phyloP scores from a whole-genome alignment of 1,140 invertebrate genomes.

The Scaptodrosophila lebanonensis region DNA sequence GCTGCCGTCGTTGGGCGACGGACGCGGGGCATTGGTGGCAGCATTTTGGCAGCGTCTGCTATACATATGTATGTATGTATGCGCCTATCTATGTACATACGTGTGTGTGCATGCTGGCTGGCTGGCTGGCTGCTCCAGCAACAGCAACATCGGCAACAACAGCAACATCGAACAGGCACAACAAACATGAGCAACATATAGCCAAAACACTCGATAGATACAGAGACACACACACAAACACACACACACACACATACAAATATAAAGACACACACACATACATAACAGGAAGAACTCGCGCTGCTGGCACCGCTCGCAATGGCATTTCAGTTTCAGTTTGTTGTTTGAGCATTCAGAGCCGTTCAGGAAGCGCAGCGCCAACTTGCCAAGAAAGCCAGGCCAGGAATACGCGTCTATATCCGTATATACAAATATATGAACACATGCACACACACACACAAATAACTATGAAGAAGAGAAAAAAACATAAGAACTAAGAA shows the following conservation, averaged over 20 bases:
- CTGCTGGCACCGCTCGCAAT: conserved; percentile 20
- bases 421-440: background rate
- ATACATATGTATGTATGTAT: conserved; percentile 51
- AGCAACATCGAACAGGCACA: conserved; percentile 40
- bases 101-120: too few relatives aligned
- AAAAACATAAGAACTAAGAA: too few relatives aligned
- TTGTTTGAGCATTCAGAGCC: conserved; percentile 52
- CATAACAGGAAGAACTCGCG: conserved; percentile 17
- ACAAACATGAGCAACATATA: conserved; percentile 65
- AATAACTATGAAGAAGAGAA: too few relatives aligned
- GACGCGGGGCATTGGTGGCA: conserved; percentile 20
- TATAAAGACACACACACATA: conserved; percentile 20
- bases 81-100: too few relatives aligned
- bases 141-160: conserved; percentile 29
- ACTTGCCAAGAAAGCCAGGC: conserved; percentile 48
- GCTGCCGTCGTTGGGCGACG: too few relatives aligned
- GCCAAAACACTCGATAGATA: conserved; percentile 72
- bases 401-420: too few relatives aligned
- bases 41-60: conserved; percentile 41
- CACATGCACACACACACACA: conserved; percentile 12
- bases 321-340: conserved; percentile 46
- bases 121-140: background rate
- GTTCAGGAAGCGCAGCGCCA: conserved; percentile 64
- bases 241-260: conserved; percentile 5
- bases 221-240: conserved; percentile 28